Evolutionary conservation across 2,113 vertebrate genomes (phyloP), one percentile per base, ranked within the genome.

Genomic region (Atractosteus spatula): DNA sequence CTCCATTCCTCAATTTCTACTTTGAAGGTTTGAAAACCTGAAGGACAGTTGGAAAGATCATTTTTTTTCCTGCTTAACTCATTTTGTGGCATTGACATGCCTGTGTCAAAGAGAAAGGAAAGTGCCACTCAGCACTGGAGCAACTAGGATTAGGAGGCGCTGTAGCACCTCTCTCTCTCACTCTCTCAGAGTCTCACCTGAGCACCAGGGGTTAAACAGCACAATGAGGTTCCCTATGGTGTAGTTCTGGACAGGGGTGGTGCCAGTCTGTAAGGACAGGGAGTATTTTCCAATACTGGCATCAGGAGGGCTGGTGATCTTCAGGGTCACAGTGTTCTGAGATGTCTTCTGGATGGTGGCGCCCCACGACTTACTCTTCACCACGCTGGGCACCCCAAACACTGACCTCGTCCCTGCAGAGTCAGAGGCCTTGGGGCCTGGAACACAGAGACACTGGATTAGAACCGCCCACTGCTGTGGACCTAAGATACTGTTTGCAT

Each of bases 161-260:
- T 69, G 17, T 63, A 17, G 44, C 55, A 41, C 2, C 13, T 56
- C 63, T 59, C 42, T 69, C 1, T 14, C 41, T 29, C 55, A 41
- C 8, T 17, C 7, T 55, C 65, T 7, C 69, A 12, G 63, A 43
- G 13, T 79, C 85, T 0, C 87, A 96, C 95, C 93, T 76, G n/a
- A 7, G 74, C 84, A 90, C 95, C 95, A 96, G 78, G 96, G 94
- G 70, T 97, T 97, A 74, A 95, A 97, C 43, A 97, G 94, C 55
- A 98, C 70, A 0, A 76, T 83, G 69, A 92, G 87, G 3, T 63
- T 56, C 12, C 87, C 90, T 67, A 92, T 80, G n/a, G 0, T 59
- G 11, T 0, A 0, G 8, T 84, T 43, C 59, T 80, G 17, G 0
- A 66, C 45, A 7, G 3, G 69, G 61, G 70, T 68, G 10, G 47